Evolutionary conservation across 1,140 invertebrate species (phyloP), one percentile per base, ranked within the genome.

Genomic region (Penaeus vannamei): DNA sequence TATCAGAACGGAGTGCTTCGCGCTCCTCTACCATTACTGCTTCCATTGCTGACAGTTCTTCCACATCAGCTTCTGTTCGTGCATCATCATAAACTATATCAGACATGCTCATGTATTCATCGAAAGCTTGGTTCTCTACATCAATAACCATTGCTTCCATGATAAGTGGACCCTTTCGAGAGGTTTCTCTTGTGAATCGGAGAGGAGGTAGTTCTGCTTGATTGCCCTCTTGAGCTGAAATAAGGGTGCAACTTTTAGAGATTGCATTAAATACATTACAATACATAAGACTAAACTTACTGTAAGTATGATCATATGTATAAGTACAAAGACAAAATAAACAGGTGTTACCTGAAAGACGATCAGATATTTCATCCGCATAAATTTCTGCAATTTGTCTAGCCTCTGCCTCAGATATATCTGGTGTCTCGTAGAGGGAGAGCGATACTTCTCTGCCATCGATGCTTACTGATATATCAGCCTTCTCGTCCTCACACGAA

Each of bases 101-200:
- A 96, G 93, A 93, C 97, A 96, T 92, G 96, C 96, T 93, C 0
- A 94, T 93, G 91, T 97, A 97, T 91, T 96, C 97, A 91, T 97
- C 96, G 17, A 96, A 96, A 17, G 84, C 88, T 60, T 93, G 91
- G 20, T 90, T 86, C 0, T 96, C 95, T n/a, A 98, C 96, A 91
- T 98, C 97, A 82, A 98, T 97, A 7, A 98, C 96, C 26, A 98
- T 96, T 2, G 97, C 97, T 94, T 98, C 97, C 96, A 98, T 97
- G 0, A 97, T 92, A 8, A 98, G 93, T 93, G 97, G 97, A 26
- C 97, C 96, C 3, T 97, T 97, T 42, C 95, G 96, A 0, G 97
- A 97, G 0, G 97, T 96, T 93, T 98, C 97, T 93, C 97, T 97
- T 1, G 96, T 95, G 92, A 98, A 98, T 87, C 97, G 94, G 92